Conservation (phyloP, 2,888 invertebrate species). For the Scaptomyza caliginosa region DNA sequence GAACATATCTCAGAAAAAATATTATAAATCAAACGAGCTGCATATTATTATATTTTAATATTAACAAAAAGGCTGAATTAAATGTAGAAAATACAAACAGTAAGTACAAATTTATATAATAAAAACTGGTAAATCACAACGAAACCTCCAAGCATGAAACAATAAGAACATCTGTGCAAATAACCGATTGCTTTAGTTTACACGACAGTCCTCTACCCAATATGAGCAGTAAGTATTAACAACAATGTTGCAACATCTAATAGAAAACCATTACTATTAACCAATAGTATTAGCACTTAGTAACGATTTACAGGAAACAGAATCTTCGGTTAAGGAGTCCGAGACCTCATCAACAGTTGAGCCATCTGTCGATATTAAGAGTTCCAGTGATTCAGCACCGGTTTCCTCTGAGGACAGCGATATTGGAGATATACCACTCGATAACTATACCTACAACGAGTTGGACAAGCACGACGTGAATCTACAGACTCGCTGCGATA, state of each 20-base stretch:
- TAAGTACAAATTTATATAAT: too few species aligned
- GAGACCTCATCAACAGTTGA: not conserved
- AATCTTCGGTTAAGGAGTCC: not conserved
- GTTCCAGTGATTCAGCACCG: too few species aligned
- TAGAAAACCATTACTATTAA: not conserved
- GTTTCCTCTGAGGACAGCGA: slow-evolving; percentile 29
- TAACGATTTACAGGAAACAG: not conserved
- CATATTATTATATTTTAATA: not conserved
- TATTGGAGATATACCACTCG: slow-evolving; percentile 20
- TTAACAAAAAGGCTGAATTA: too few species aligned
- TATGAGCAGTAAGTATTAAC: slow-evolving; percentile 18
- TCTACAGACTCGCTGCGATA: slow-evolving; percentile 45
- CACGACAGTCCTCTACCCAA: not conserved
- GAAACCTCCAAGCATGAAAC: too few species aligned
- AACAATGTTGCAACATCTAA: not conserved
- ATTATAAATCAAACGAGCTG: not conserved
- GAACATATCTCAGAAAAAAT: not conserved
- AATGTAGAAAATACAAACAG: too few species aligned
- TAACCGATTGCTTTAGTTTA: too few species aligned
- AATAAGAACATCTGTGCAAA: too few species aligned
- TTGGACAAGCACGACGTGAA: slow-evolving; percentile 47
- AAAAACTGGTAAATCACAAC: too few species aligned
- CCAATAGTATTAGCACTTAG: not conserved
- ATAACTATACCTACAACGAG: slow-evolving; percentile 26
- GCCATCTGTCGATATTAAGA: not conserved